These are phyloP conservation scores for Drosophila emarginata DNA, from an alignment of 2,888 invertebrate species.

Conservation along the genomic window DNA sequence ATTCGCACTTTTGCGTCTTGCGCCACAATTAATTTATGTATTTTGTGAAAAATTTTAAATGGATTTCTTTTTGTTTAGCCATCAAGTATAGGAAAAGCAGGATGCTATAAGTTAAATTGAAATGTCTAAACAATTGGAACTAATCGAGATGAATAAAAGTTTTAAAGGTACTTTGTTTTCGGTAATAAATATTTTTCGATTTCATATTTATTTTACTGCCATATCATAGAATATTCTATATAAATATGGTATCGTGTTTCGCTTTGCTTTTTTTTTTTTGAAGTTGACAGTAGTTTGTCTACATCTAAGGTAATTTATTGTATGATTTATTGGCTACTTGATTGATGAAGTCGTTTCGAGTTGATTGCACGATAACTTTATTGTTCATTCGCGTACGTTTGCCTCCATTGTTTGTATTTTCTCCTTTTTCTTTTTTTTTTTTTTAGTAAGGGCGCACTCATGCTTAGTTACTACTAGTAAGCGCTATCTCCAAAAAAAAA, in stretches of 20 bases:
- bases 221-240: not conserved
- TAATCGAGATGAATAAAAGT: not conserved
- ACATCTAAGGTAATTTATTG: slow-evolving; percentile 65
- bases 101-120: not conserved
- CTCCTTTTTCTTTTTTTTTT: not conserved
- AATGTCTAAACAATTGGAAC: not conserved
- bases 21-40: not conserved
- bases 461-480: slow-evolving; percentile 48
- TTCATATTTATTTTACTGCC: not conserved
- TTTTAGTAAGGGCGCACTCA: slow-evolving; percentile 23
- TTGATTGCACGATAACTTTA: slow-evolving; percentile 68
- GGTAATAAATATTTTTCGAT: not conserved
- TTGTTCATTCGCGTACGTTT: slow-evolving; percentile 33
- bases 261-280: not conserved
- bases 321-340: slow-evolving; percentile 70
- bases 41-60: not conserved
- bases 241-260: slow-evolving; percentile 1
- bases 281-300: slow-evolving; percentile 66
- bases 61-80: not conserved
- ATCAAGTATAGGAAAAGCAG: not conserved
- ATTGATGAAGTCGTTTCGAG: slow-evolving; percentile 70
- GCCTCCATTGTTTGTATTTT: slow-evolving; percentile 5
- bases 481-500: not conserved
- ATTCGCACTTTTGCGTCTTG: not conserved
- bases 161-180: not conserved